phyloP scores from a whole-genome alignment of 2,113 vertebrate species.

The Erythrolamprus reginae region DNA sequence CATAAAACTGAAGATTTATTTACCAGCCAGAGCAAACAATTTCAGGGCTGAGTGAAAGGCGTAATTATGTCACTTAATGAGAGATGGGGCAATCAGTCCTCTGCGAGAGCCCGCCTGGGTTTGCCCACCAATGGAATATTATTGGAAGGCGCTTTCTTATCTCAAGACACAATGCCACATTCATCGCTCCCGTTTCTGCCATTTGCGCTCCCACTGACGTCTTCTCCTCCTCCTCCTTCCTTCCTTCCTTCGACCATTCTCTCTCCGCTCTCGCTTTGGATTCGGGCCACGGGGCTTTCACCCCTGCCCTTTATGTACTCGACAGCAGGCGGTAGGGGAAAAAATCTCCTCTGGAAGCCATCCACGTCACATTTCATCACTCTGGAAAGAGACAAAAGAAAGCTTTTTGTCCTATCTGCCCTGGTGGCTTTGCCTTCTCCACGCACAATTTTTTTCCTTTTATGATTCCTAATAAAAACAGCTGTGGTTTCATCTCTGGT shows the following conservation, averaged over 20 bases:
- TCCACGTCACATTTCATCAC: background rate
- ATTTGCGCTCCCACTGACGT: background rate
- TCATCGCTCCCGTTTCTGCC: background rate
- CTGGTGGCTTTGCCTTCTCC: background rate
- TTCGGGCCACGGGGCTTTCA: background rate
- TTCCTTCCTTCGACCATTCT: background rate
- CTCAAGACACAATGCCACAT: background rate
- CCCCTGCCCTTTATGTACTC: background rate
- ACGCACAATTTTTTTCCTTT: too few relatives aligned
- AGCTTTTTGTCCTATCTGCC: background rate
- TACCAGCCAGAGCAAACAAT: constrained; percentile 20
- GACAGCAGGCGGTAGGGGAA: background rate
- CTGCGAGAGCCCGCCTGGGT: background rate
- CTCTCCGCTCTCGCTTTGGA: constrained; percentile 6
- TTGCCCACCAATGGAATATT: constrained; percentile 20
- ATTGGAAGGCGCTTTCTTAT: constrained; percentile 9
- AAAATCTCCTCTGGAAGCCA: background rate
- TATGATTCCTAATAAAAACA: too few relatives aligned
- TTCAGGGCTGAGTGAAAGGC: constrained; percentile 48
- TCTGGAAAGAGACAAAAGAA: background rate
- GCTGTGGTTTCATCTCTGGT: too few relatives aligned
- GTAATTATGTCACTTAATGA: constrained; percentile 35
- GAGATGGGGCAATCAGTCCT: constrained; percentile 19
- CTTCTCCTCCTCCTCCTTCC: too few relatives aligned
- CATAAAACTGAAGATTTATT: constrained; percentile 38